A percentile compares a stretch with the other conserved stretches of the same genome.
Evolutionary conservation across 2,113 vertebrate genomes (phyloP).

Genomic region (Passer domesticus): DNA sequence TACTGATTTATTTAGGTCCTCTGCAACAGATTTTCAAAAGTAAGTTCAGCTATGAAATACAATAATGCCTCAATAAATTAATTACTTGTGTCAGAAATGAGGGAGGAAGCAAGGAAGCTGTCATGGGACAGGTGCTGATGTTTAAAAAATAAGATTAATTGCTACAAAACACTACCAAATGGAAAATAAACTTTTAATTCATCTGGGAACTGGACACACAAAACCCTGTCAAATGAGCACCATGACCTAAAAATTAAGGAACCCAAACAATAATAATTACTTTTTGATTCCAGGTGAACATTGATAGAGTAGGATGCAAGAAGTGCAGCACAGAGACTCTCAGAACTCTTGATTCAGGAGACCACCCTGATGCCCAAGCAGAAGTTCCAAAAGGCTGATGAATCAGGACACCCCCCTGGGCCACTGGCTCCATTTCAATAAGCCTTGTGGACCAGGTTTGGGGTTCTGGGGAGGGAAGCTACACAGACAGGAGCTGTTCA

Average conservation of each 20-base stretch:
- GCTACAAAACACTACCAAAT: conserved; percentile 16
- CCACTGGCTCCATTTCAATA: neutral
- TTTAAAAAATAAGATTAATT: conserved; percentile 37
- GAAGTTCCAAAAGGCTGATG: neutral
- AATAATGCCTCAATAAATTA: conserved; percentile 35
- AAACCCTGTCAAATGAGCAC: neutral
- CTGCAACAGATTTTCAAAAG: conserved; percentile 8
- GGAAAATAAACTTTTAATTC: conserved; percentile 19
- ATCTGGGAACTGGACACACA: neutral
- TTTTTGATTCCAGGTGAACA: neutral
- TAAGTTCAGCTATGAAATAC: conserved; percentile 24
- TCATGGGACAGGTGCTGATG: conserved; percentile 8
- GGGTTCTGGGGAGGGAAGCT: neutral
- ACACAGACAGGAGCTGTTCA: neutral
- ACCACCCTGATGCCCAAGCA: neutral
- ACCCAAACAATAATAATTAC: neutral
- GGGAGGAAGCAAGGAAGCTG: neutral
- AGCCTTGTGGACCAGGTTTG: neutral
- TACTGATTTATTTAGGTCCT: conserved; percentile 36
- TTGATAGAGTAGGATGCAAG: neutral
- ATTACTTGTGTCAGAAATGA: neutral
- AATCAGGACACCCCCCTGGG: neutral
- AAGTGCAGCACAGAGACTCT: neutral
- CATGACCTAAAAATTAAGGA: neutral
- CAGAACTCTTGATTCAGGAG: neutral